A percentile compares a stretch with the other conserved stretches of the same genome.
These are phyloP conservation scores for Rapana venosa DNA, from an alignment of 2,888 invertebrate genomes.

Conservation along the genomic window DNA sequence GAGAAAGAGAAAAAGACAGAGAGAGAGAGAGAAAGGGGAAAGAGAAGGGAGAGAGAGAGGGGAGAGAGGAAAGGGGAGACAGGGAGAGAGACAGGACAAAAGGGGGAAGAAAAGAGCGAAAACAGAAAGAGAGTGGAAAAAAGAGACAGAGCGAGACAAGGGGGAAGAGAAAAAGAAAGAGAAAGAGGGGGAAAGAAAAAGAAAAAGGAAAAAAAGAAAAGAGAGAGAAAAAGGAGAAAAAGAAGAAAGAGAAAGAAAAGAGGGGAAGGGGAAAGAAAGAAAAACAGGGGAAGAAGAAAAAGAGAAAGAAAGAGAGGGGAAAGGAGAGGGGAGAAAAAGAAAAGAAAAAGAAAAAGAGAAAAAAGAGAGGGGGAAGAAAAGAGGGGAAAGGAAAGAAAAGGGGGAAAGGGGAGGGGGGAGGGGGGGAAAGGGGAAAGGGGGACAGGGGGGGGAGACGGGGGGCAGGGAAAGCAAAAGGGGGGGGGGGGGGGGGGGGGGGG, in stretches of 20 bases:
- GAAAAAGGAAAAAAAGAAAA: no score
- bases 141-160: no score
- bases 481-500: no score
- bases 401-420: neutral
- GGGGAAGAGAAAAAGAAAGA: no score
- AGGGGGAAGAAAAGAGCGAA: neutral
- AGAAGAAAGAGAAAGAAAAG: neutral
- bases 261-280: neutral
- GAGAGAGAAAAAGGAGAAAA: neutral
- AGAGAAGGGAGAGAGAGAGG: neutral
- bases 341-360: neutral
- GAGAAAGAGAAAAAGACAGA: neutral
- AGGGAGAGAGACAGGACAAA: neutral
- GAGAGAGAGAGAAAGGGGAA: neutral
- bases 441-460: no score
- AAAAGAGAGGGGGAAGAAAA: neutral
- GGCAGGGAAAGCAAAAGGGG: no score
- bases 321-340: no score
- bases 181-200: no score
- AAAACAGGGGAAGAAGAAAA: no score
- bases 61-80: no score
- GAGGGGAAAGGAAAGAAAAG: neutral
- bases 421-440: neutral
- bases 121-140: no score
- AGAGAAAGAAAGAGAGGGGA: no score